Conservation (phyloP, 2,113 vertebrate species). For the Phrynosoma blainvillii region DNA sequence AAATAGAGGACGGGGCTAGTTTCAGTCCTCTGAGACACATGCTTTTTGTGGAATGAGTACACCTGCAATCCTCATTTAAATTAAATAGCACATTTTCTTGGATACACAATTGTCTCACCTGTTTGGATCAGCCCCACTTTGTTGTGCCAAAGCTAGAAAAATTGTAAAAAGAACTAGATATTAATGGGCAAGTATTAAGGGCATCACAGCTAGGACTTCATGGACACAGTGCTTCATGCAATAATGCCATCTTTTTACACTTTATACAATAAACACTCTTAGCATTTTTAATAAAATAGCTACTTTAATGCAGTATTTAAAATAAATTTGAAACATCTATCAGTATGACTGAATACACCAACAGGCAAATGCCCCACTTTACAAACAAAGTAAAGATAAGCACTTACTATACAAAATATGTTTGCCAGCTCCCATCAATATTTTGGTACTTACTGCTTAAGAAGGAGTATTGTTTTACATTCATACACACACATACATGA, state of each 20-base stretch:
- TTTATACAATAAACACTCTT: neutral
- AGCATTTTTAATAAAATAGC: conserved; percentile 82
- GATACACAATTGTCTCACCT: neutral
- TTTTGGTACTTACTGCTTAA: conserved; percentile 61
- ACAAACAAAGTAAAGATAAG: conserved; percentile 83
- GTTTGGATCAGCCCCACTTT: neutral
- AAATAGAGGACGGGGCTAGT: neutral
- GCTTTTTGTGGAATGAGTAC: neutral
- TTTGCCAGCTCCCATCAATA: conserved; percentile 60
- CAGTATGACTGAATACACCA: conserved; percentile 77
- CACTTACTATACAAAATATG: conserved; percentile 80
- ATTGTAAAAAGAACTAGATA: no score
- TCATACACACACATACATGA: conserved; percentile 62
- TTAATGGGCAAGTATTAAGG: neutral
- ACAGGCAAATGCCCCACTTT: conserved; percentile 75
- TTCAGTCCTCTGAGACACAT: neutral
- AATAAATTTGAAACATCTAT: conserved; percentile 80
- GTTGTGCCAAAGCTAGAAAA: neutral
- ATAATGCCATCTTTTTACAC: neutral
- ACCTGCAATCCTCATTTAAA: no score
- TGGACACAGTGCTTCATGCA: neutral
- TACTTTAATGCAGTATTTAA: conserved; percentile 81
- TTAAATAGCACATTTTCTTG: neutral
- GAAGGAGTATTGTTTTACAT: conserved; percentile 54
- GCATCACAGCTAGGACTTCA: neutral